Percentiles rank a stretch among this genome's conserved stretches.
phyloP scores from a whole-genome alignment of 2,888 invertebrate species.

The Cybosia mesomella region DNA sequence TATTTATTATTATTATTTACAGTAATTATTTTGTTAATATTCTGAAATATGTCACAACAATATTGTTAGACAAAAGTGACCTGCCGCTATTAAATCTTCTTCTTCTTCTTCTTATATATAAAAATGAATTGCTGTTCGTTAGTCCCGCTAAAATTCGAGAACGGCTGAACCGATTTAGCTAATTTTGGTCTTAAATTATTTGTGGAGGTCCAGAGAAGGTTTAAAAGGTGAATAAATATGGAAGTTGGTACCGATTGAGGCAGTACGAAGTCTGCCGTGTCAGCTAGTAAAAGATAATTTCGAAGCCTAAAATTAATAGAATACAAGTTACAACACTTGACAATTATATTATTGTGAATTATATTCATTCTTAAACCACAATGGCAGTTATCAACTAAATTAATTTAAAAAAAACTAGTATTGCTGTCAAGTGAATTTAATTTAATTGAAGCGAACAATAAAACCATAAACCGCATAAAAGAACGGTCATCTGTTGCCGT shows the following conservation, averaged over 20 bases:
- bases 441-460: slow-evolving; percentile 7
- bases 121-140: no score
- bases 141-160: no score
- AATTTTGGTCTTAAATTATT: no score
- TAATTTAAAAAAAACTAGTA: neutral
- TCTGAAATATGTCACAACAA: neutral
- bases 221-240: no score
- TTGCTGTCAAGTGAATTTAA: slow-evolving; percentile 14
- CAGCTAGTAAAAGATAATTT: neutral
- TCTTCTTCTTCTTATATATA: no score
- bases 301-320: neutral
- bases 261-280: no score
- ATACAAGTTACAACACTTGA: neutral
- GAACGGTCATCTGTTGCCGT: slow-evolving; percentile 25
- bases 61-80: neutral
- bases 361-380: neutral
- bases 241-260: no score
- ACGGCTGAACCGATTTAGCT: no score
- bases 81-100: neutral
- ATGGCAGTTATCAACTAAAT: neutral
- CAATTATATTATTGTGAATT: no score
- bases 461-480: slow-evolving; percentile 29
- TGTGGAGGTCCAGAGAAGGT: no score
- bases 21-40: neutral
- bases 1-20: no score